Conservation (phyloP, 2,113 vertebrate species). For the Galemys pyrenaicus region DNA sequence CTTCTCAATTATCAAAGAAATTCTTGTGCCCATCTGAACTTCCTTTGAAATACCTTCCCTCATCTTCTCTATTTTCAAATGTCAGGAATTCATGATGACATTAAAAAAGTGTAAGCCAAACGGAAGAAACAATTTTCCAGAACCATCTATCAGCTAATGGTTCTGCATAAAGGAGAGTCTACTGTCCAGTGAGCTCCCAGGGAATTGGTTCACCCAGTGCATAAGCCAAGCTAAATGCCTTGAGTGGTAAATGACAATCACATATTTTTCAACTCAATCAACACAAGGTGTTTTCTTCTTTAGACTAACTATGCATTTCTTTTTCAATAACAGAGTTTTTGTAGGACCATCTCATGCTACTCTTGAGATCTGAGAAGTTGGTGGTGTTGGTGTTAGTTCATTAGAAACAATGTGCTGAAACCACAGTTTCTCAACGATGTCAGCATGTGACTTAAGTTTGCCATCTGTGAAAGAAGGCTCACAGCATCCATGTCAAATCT, state of each 20-base stretch:
- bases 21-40: neutral
- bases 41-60: neutral
- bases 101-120: neutral
- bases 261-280: neutral
- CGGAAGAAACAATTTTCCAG: neutral
- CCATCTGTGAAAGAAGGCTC: neutral
- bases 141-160: neutral
- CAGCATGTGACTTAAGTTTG: neutral
- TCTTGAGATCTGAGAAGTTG: neutral
- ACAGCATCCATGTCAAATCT: neutral
- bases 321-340: neutral
- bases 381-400: neutral
- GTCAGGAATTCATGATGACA: accelerated
- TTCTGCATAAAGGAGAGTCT: neutral
- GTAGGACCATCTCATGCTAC: neutral
- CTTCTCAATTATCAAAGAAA: neutral
- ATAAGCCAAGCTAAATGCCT: neutral
- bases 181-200: too few relatives aligned
- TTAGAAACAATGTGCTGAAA: neutral
- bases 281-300: neutral
- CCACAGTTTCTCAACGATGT: neutral
- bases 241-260: neutral
- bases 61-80: neutral
- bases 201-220: neutral
- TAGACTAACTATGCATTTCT: neutral